Percentiles rank a stretch among this genome's conserved stretches.
Conservation (phyloP, 2,113 vertebrate genomes). For the Paedocypris sp. region DNA sequence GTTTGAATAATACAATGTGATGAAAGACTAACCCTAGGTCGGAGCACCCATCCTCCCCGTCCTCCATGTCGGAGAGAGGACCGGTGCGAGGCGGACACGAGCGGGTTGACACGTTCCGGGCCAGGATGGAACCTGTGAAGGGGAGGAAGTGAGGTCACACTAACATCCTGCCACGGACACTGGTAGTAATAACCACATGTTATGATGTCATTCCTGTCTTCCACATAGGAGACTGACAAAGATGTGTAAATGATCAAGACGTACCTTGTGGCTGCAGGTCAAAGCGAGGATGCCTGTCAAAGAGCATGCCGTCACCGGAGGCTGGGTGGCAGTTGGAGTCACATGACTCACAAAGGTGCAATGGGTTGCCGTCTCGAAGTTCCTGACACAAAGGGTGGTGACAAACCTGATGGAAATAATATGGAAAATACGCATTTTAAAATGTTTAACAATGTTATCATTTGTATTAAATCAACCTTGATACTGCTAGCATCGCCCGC, state of each 20-base stretch:
- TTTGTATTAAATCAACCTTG: no score
- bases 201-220: background rate
- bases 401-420: slow-evolving; percentile 66
- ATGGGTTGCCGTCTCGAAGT: slow-evolving; percentile 67
- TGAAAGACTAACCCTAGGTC: slow-evolving; percentile 52
- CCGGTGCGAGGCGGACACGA: slow-evolving; percentile 87
- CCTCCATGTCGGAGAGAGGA: slow-evolving; percentile 74
- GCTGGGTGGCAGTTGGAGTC: slow-evolving; percentile 69
- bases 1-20: background rate
- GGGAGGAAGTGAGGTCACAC: slow-evolving; percentile 21
- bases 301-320: slow-evolving; percentile 66
- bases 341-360: slow-evolving; percentile 79
- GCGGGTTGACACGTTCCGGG: slow-evolving; percentile 87
- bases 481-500: no score
- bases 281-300: slow-evolving; percentile 76
- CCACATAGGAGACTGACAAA: background rate
- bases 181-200: background rate
- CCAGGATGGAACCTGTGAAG: slow-evolving; percentile 75
- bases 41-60: slow-evolving; percentile 70
- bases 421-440: no score
- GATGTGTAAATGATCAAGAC: background rate
- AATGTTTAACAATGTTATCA: no score
- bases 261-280: slow-evolving; percentile 78
- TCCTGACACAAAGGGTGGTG: slow-evolving; percentile 75
- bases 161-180: slow-evolving; percentile 9